Evolutionary conservation across 2,888 invertebrate species (phyloP), one percentile per base, ranked within the genome.

Genomic region (Catocala sponsa): DNA sequence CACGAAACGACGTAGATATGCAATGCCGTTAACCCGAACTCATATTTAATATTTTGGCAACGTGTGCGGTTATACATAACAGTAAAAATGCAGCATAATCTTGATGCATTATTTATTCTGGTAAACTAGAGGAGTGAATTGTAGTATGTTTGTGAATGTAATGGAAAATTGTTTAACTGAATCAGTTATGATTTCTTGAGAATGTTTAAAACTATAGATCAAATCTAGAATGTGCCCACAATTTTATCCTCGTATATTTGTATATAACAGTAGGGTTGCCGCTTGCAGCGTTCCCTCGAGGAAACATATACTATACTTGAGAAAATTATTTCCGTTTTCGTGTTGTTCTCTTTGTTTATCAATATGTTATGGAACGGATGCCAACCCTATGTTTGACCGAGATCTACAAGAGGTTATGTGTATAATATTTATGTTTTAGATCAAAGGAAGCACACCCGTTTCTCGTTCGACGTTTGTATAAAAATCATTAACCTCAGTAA

Each of bases 11-110:
- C 48, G 52, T 32, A 6, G 35, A 51, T 61, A 44, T 48, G 62
- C 55, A 44, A 55, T 61, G 25, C 70, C 70, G 60, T 70, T 70
- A 41, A 41, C 25, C 0, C 15, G 11, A 32, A 13, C 52, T 32
- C 13, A 33, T 48, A 48, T 13, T 53, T 33, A 0, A 48, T 25
- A 11, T 48, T 48, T 59, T 33, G 13, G 42, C 47, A 53, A 46
- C 15, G 33, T 9, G 25, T 47, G 32, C 49, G 7, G 32, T 49
- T 25, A 48, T 25, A 7, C 2, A 15, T 15, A 10, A 42, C 12
- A 49, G 11, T 25, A 32, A 47, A 9, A 11, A 55, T 43, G 9
- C 32, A 33, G 9, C 35, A 50, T 49, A 49, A 11, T n/a, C 41
- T 12, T 33, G 9, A 46, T 42, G 42, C 12, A 54, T 43, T 59